phyloP scores from a whole-genome alignment of 2,113 vertebrate species.

The Nyctibius bracteatus region DNA sequence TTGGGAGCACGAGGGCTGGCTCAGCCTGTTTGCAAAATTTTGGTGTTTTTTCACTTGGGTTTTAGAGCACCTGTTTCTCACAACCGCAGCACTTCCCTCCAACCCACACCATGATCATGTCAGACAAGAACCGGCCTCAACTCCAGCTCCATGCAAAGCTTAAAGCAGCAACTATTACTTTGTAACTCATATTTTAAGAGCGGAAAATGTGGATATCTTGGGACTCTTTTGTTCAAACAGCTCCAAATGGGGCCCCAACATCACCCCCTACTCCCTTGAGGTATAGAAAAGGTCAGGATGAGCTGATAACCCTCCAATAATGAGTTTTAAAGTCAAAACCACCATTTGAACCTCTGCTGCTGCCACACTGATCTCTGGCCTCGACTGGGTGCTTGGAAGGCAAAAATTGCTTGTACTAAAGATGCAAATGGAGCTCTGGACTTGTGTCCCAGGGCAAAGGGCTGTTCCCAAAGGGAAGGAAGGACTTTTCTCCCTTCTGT shows the following conservation, averaged over 20 bases:
- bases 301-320: not conserved
- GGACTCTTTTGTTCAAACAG: not conserved
- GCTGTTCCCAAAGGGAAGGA: not conserved
- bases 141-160: not conserved
- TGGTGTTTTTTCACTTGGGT: not conserved
- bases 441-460: not conserved
- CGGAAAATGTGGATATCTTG: not conserved
- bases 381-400: not conserved
- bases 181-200: not conserved
- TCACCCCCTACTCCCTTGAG: not conserved
- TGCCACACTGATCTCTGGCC: not conserved
- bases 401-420: not conserved
- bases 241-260: not conserved
- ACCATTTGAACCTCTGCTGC: rapidly evolving
- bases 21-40: not conserved
- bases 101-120: rapidly evolving
- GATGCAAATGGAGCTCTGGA: not conserved
- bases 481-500: not conserved
- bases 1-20: not conserved
- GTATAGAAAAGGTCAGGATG: not conserved
- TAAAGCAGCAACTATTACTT: not conserved
- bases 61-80: not conserved
- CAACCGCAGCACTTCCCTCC: not conserved
- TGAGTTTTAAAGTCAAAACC: not conserved
- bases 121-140: not conserved